Percentiles rank a stretch among this genome's conserved stretches.
These are phyloP conservation scores for Drosophila pallidifrons DNA, from an alignment of 1,140 invertebrate genomes.

Conservation along the genomic window DNA sequence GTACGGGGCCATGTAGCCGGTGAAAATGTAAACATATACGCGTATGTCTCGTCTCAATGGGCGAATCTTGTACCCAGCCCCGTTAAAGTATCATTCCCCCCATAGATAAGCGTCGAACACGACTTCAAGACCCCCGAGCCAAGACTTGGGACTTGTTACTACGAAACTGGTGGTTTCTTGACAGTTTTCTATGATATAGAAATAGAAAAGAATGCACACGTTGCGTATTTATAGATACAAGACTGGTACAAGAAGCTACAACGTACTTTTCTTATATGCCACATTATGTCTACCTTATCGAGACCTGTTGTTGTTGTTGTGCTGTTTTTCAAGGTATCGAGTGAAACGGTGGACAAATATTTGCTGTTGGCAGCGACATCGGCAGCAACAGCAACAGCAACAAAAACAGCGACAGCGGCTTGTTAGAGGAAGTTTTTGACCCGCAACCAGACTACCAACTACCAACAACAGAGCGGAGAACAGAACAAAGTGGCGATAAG, in stretches of 20 bases:
- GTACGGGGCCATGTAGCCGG: conserved; percentile 58
- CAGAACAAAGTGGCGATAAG: conserved; percentile 56
- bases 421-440: conserved; percentile 50
- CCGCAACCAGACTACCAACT: conserved; percentile 42
- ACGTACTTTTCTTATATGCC: conserved; percentile 6
- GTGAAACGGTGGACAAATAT: conserved; percentile 77
- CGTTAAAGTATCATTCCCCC: conserved; percentile 33
- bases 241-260: conserved; percentile 46
- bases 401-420: conserved; percentile 52
- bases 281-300: conserved; percentile 45
- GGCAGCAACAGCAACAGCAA: conserved; percentile 51
- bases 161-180: not conserved
- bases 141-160: conserved; percentile 11
- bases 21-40: conserved; percentile 68
- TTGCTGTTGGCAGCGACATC: conserved; percentile 61
- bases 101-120: conserved; percentile 66
- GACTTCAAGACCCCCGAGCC: conserved; percentile 27
- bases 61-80: conserved; percentile 70
- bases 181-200: conserved; percentile 30
- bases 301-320: conserved; percentile 20
- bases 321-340: conserved; percentile 62
- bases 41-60: conserved; percentile 70
- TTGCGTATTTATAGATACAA: conserved; percentile 64
- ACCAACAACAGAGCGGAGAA: conserved; percentile 24
- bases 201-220: conserved; percentile 43